These are phyloP conservation scores for Desmodus rotundus DNA, from an alignment of 2,113 vertebrate genomes.

Conservation along the genomic window DNA sequence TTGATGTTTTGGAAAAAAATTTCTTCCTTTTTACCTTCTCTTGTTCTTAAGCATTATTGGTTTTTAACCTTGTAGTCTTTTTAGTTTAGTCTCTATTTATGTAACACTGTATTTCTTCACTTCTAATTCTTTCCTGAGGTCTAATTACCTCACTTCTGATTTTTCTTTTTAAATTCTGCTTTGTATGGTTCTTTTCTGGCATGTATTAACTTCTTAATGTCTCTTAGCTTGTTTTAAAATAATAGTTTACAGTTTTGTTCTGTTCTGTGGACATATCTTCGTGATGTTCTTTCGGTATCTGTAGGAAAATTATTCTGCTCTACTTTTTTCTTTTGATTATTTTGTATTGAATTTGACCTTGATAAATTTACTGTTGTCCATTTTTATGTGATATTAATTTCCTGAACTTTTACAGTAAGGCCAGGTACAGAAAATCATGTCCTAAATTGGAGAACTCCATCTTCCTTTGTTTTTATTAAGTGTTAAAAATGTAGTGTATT, in stretches of 20 bases:
- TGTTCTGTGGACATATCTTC: neutral
- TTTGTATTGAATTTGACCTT: neutral
- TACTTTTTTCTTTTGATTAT: neutral
- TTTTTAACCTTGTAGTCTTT: neutral
- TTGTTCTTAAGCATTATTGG: neutral
- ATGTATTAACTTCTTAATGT: neutral
- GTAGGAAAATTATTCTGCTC: neutral
- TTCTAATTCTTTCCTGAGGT: neutral
- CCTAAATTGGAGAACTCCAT: neutral
- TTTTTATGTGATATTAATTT: neutral
- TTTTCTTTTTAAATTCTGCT: neutral
- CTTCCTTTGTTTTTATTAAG: neutral
- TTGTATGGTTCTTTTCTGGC: neutral
- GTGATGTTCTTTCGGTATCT: neutral
- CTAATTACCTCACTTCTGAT: neutral
- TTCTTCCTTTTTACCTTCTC: neutral
- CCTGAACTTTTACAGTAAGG: neutral
- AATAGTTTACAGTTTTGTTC: neutral
- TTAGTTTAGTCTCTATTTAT: neutral
- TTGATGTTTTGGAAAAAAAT: neutral
- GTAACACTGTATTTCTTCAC: neutral
- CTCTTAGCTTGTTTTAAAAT: constrained; percentile 1
- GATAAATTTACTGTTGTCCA: neutral
- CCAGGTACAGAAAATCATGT: neutral
- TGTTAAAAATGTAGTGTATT: neutral